These are phyloP conservation scores for Nymphalis c-album DNA, from an alignment of 2,888 invertebrate species.

Conservation along the genomic window DNA sequence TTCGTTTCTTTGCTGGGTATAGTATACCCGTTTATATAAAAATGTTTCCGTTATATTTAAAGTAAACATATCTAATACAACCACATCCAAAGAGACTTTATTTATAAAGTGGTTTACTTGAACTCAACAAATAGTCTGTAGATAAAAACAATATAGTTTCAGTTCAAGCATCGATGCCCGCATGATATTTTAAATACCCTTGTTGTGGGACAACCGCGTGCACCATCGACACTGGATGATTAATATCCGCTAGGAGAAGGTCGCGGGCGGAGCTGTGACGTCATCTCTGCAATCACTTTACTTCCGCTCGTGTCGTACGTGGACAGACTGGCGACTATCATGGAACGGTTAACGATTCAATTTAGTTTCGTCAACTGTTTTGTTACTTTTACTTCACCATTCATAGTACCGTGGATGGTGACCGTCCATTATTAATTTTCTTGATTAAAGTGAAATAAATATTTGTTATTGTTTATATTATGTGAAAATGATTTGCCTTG, in stretches of 20 bases:
- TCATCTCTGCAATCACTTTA: constrained; percentile 67
- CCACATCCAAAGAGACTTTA: no score
- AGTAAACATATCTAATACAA: neutral
- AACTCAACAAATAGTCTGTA: neutral
- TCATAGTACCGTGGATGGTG: neutral
- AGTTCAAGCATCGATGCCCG: neutral
- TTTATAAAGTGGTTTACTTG: no score
- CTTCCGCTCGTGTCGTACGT: constrained; percentile 62
- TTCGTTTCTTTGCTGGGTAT: no score
- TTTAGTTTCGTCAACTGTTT: neutral
- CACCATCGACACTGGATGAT: constrained; percentile 64
- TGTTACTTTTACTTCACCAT: constrained; percentile 10
- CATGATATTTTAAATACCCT: constrained; percentile 27
- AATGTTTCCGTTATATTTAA: neutral
- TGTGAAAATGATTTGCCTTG: neutral
- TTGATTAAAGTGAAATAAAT: neutral
- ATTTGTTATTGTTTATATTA: neutral
- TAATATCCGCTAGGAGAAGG: constrained; percentile 78
- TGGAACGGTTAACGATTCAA: constrained; percentile 16
- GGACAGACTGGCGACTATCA: constrained; percentile 31
- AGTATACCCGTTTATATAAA: no score
- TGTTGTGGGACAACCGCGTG: constrained; percentile 18
- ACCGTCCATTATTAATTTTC: neutral
- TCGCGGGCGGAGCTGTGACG: constrained; percentile 69
- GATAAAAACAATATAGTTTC: neutral